Evolutionary conservation across 2,113 vertebrate genomes (phyloP).

Genomic region (Microtus montanus): DNA sequence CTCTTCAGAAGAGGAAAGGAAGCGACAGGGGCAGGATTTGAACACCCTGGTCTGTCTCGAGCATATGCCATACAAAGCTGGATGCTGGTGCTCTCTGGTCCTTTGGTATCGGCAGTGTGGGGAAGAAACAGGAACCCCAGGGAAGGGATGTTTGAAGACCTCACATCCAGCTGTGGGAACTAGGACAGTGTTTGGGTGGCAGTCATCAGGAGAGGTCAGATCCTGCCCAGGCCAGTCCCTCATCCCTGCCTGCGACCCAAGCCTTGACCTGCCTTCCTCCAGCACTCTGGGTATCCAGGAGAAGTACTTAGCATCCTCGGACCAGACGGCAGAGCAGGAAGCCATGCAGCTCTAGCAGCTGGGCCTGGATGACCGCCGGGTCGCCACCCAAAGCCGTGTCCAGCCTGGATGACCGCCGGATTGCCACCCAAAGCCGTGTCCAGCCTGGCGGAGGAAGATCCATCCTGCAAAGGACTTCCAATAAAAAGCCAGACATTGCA

Average conservation of each 20-base stretch:
- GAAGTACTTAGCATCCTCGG: slow-evolving; percentile 88
- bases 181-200: background rate
- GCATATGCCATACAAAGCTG: background rate
- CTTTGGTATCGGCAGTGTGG: background rate
- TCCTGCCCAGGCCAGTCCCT: background rate
- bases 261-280: slow-evolving; percentile 85
- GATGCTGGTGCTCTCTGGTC: background rate
- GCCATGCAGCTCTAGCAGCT: slow-evolving; percentile 87
- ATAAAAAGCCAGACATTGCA: background rate
- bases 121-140: background rate
- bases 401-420: too few species aligned
- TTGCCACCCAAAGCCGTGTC: too few species aligned
- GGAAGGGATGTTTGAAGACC: background rate
- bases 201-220: background rate
- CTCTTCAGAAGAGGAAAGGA: background rate
- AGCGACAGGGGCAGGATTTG: background rate
- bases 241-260: slow-evolving; percentile 57
- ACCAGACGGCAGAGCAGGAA: slow-evolving; percentile 91
- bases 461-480: background rate
- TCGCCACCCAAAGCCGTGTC: background rate
- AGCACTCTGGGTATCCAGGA: slow-evolving; percentile 96
- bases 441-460: background rate
- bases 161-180: background rate
- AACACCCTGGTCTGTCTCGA: background rate
- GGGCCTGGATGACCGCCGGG: background rate